Percentiles rank a stretch among this genome's conserved stretches.
These are phyloP conservation scores for Cynopterus brachyotis DNA, from an alignment of 2,113 vertebrate genomes.

Conservation along the genomic window DNA sequence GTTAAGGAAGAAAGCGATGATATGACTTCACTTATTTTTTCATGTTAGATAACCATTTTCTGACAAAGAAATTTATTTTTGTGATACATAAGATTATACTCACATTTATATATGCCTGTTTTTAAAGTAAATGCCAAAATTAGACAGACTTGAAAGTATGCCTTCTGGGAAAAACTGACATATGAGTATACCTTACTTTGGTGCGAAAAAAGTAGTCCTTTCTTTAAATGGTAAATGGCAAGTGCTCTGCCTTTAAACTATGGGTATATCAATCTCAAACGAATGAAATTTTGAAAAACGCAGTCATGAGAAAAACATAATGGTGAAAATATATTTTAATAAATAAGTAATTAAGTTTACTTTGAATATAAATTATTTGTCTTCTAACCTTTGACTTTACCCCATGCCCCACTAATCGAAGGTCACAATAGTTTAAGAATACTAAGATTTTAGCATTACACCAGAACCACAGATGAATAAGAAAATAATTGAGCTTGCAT, in stretches of 20 bases:
- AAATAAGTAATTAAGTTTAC: background rate
- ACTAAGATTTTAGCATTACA: background rate
- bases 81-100: background rate
- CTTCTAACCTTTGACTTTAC: background rate
- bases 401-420: background rate
- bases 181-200: background rate
- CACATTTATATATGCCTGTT: background rate
- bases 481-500: background rate
- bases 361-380: background rate
- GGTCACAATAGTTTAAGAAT: background rate
- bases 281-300: background rate
- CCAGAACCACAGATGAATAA: background rate
- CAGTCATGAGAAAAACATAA: background rate
- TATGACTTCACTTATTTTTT: background rate
- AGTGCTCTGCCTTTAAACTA: background rate
- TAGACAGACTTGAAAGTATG: background rate
- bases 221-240: background rate
- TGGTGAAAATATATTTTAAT: background rate
- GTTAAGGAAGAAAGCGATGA: background rate
- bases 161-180: background rate
- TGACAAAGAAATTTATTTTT: background rate
- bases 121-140: constrained; percentile 38
- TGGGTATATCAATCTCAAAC: background rate
- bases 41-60: background rate
- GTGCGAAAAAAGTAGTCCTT: background rate